These are phyloP conservation scores for Epistrophella euchroma DNA, from an alignment of 2,888 invertebrate genomes.

Conservation along the genomic window DNA sequence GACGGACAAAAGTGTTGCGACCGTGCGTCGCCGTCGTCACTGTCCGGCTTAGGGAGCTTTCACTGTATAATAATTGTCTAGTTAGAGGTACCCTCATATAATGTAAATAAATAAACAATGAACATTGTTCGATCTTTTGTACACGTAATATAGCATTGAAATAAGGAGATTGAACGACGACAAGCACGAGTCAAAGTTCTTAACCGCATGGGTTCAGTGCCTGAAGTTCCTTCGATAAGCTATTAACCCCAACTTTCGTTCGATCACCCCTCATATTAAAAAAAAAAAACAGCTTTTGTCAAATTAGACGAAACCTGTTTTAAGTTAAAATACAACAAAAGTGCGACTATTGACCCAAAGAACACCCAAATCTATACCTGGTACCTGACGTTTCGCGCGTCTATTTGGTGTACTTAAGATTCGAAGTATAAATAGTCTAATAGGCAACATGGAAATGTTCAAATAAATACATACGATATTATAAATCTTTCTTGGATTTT, in stretches of 20 bases:
- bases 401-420: conserved; percentile 45
- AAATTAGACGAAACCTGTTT: not conserved
- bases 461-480: not conserved
- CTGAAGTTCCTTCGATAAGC: conserved; percentile 17
- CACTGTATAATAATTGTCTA: too few relatives aligned
- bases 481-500: not conserved
- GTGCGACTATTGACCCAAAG: conserved; percentile 28
- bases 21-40: too few relatives aligned
- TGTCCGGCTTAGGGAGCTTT: too few relatives aligned
- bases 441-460: not conserved
- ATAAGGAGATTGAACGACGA: not conserved
- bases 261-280: conserved; percentile 41
- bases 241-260: conserved; percentile 44
- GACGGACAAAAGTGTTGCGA: too few relatives aligned
- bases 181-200: conserved; percentile 5
- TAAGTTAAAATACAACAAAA: not conserved
- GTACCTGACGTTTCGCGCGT: not conserved
- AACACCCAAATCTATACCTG: not conserved
- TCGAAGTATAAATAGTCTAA: not conserved
- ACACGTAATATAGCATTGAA: conserved; percentile 17
- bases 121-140: not conserved
- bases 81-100: too few relatives aligned
- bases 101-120: not conserved
- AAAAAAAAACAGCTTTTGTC: not conserved
- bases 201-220: not conserved